Conservation (phyloP, 2,797 vertebrate genomes). For the Acridotheres tristis region DNA sequence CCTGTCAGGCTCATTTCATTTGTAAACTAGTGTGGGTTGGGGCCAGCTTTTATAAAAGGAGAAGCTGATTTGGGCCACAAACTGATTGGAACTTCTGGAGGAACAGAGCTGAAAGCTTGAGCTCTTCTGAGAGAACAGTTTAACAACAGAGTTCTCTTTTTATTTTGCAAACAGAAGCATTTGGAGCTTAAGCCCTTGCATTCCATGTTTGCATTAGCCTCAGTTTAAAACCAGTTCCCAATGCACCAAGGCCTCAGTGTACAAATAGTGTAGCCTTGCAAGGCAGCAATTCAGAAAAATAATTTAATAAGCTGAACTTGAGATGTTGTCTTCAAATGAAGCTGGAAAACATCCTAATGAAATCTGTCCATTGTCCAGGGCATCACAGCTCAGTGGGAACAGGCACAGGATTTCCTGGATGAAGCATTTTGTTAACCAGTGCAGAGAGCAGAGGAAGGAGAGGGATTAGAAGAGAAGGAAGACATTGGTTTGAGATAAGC, state of each 20-base stretch:
- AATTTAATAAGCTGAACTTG: background rate
- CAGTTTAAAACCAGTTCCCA: background rate
- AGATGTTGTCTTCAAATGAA: background rate
- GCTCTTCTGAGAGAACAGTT: background rate
- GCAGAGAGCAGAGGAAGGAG: background rate
- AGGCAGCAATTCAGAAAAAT: slow-evolving; percentile 7
- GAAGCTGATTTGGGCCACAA: background rate
- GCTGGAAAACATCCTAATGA: background rate
- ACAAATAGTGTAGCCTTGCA: background rate
- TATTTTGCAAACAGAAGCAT: background rate
- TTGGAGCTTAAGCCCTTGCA: background rate
- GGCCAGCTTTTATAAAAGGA: background rate
- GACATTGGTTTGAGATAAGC: background rate
- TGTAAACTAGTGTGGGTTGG: background rate
- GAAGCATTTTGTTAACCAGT: background rate
- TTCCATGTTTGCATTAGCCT: background rate
- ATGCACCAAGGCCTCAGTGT: background rate
- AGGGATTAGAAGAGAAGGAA: background rate
- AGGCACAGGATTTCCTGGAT: background rate
- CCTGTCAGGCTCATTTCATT: background rate
- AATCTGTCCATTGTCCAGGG: background rate
- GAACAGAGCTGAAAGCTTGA: background rate
- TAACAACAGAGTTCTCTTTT: background rate
- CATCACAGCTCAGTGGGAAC: background rate
- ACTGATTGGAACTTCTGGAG: background rate